These are phyloP conservation scores for Tetramorium parvispinum DNA, from an alignment of 1,140 invertebrate species.

Conservation along the genomic window DNA sequence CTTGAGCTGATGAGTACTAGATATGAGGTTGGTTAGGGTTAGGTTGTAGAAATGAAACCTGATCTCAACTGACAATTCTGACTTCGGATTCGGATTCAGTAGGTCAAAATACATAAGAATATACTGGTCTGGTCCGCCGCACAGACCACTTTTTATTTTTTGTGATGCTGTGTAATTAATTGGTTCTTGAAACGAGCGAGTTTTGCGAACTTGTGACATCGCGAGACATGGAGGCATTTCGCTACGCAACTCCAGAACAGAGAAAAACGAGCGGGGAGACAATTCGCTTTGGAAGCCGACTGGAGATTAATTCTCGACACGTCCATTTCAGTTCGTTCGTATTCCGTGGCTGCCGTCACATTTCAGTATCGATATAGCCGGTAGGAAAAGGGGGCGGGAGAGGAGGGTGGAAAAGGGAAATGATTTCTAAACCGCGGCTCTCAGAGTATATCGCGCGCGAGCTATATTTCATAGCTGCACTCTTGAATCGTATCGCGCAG, in stretches of 20 bases:
- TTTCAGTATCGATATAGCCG: constrained; percentile 47
- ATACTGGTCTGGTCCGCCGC: too few species aligned
- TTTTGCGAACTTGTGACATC: neutral
- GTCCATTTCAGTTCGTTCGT: constrained; percentile 53
- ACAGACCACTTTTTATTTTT: too few species aligned
- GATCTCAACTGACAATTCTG: too few species aligned
- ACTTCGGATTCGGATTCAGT: too few species aligned
- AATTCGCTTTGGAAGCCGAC: constrained; percentile 36
- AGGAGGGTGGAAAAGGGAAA: neutral
- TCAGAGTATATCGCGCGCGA: constrained; percentile 18
- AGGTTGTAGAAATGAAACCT: too few species aligned
- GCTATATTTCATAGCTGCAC: constrained; percentile 48
- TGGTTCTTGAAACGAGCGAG: neutral
- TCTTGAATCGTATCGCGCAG: constrained; percentile 49
- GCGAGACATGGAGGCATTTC: neutral
- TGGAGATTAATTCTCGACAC: constrained; percentile 53
- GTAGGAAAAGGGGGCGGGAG: neutral
- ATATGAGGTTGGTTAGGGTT: too few species aligned
- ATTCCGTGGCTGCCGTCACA: constrained; percentile 46
- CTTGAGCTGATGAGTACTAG: too few species aligned
- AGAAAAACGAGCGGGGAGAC: constrained; percentile 4
- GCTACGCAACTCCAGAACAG: neutral
- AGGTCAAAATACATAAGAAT: too few species aligned
- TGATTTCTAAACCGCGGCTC: constrained; percentile 53
- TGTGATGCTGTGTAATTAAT: too few species aligned